These are phyloP conservation scores for Microctenopoma steveboyesi DNA, from an alignment of 2,797 vertebrate genomes.

Conservation along the genomic window DNA sequence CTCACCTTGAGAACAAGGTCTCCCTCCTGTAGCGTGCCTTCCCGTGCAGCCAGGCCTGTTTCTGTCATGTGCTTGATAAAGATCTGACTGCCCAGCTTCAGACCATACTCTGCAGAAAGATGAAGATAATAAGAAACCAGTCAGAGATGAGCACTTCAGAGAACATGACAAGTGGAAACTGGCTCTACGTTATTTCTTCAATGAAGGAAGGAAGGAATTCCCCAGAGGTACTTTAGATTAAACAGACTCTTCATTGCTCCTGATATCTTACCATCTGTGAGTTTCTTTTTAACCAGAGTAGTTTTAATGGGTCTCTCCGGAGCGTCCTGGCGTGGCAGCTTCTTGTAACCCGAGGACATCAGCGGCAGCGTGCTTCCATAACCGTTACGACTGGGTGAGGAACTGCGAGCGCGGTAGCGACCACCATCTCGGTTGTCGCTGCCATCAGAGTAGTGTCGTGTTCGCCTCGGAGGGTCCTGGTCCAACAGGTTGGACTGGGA, in stretches of 20 bases:
- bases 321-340: conserved; percentile 82
- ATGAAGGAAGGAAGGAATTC: no score
- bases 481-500: conserved; percentile 84
- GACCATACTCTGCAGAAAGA: conserved; percentile 89
- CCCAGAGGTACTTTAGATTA: no score
- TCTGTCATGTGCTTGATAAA: conserved; percentile 97
- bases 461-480: conserved; percentile 49
- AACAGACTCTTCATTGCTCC: no score
- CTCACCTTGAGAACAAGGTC: conserved; percentile 95
- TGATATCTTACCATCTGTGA: conserved; percentile 86
- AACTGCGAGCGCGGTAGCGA: conserved; percentile 69
- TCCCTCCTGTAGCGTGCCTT: conserved; percentile 90
- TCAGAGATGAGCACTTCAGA: not conserved
- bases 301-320: conserved; percentile 86
- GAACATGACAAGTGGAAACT: not conserved
- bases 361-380: conserved; percentile 80
- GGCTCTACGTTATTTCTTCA: no score
- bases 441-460: conserved; percentile 81
- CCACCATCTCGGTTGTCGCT: conserved; percentile 80
- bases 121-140: conserved; percentile 3
- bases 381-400: conserved; percentile 70
- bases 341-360: conserved; percentile 89
- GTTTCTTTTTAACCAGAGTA: conserved; percentile 86
- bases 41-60: conserved; percentile 89
- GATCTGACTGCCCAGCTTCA: conserved; percentile 97